Conservation (phyloP, 2,888 invertebrate genomes). For the Lithophane semibrunnea region DNA sequence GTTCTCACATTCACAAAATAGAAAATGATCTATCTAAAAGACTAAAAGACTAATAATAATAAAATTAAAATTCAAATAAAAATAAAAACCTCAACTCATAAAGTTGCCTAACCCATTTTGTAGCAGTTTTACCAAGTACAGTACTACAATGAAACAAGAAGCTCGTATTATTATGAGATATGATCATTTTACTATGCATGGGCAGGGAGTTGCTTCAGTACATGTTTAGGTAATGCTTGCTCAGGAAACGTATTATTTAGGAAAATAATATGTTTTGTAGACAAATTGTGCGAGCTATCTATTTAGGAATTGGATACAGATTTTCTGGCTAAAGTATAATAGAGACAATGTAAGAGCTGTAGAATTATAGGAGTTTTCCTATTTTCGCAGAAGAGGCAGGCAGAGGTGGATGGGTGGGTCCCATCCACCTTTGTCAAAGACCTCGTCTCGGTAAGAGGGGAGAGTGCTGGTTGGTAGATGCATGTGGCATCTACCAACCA, state of each 20-base stretch:
- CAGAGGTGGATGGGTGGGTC: no score
- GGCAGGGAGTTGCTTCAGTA: slow-evolving; percentile 45
- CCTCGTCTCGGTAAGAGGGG: no score
- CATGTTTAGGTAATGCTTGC: slow-evolving; percentile 46
- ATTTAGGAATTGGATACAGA: not conserved
- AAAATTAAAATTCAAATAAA: no score
- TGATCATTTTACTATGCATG: slow-evolving; percentile 58
- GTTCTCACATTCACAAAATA: no score
- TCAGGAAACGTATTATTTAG: slow-evolving; percentile 36
- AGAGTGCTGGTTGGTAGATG: no score
- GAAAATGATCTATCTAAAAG: no score
- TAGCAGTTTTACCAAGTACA: slow-evolving; percentile 11
- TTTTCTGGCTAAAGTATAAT: not conserved
- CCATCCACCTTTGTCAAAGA: no score
- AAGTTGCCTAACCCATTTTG: not conserved
- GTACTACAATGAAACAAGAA: slow-evolving; percentile 32
- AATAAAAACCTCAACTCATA: no score
- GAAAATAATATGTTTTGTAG: slow-evolving; percentile 15
- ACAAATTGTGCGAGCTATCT: slow-evolving; percentile 1
- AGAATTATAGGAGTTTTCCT: not conserved
- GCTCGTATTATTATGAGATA: slow-evolving; percentile 32
- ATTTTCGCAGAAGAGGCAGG: not conserved
- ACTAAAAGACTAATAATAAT: no score
- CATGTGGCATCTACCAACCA: no score
- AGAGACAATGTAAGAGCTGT: not conserved